phyloP scores from a whole-genome alignment of 2,797 vertebrate genomes.

The Tapirus indicus region DNA sequence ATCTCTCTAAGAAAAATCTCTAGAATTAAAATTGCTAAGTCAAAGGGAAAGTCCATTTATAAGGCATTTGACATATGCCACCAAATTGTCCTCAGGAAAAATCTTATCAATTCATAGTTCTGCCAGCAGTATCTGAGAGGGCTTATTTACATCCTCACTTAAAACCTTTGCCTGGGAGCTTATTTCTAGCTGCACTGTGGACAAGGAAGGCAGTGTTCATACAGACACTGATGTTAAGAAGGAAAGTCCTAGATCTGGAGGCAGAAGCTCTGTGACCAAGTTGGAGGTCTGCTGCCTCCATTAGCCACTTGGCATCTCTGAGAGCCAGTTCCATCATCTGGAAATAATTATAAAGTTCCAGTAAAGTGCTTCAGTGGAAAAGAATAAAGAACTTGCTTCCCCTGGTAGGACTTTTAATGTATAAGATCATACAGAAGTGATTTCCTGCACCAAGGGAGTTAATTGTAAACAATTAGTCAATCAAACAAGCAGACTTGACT shows the following conservation, averaged over 20 bases:
- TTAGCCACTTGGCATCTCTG: not conserved
- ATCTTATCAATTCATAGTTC: not conserved
- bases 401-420: not conserved
- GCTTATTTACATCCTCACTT: rapidly evolving
- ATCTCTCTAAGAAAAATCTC: not conserved
- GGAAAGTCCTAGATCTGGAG: not conserved
- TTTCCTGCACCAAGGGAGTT: too few relatives aligned
- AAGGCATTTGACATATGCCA: not conserved
- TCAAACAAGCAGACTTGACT: not conserved
- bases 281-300: not conserved
- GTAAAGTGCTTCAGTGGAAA: not conserved
- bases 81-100: not conserved
- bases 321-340: not conserved
- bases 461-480: not conserved
- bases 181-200: not conserved
- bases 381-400: not conserved
- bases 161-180: not conserved
- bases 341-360: not conserved
- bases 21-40: not conserved
- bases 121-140: not conserved
- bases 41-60: not conserved
- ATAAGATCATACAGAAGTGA: not conserved
- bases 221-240: not conserved
- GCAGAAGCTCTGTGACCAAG: not conserved
- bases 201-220: rapidly evolving